phyloP scores from a whole-genome alignment of 2,113 vertebrate species.

The Poeciliopsis retropinna region DNA sequence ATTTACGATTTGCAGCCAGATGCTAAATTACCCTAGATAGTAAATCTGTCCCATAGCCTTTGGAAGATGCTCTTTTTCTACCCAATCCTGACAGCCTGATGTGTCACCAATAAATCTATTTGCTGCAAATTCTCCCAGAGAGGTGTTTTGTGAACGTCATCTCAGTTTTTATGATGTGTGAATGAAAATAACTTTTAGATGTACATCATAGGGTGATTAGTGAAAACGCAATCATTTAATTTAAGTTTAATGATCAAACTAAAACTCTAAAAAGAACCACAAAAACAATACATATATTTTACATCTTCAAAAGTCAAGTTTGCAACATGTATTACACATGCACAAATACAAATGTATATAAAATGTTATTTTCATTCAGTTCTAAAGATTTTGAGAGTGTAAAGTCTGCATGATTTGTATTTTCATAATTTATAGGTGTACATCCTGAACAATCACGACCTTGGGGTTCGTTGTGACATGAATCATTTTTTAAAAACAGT shows the following conservation, averaged over 20 bases:
- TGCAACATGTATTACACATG: conserved; percentile 29
- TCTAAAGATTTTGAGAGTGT: conserved; percentile 10
- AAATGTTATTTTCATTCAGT: conserved; percentile 24
- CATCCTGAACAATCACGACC: conserved; percentile 51
- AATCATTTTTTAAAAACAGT: conserved; percentile 56
- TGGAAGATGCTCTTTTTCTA: not conserved
- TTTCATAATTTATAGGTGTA: conserved; percentile 50
- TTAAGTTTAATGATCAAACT: not conserved
- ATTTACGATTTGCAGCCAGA: not conserved
- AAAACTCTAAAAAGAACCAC: not conserved
- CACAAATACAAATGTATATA: conserved; percentile 15
- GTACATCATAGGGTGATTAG: not conserved
- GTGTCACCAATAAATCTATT: not conserved
- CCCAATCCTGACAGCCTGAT: not conserved
- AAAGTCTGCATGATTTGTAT: conserved; percentile 42
- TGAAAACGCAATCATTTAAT: not conserved
- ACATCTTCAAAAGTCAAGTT: not conserved
- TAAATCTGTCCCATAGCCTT: not conserved
- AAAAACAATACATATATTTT: not conserved
- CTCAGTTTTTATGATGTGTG: not conserved
- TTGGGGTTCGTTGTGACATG: conserved; percentile 48
- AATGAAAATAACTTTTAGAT: not conserved
- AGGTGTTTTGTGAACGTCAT: not conserved
- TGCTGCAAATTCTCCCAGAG: not conserved
- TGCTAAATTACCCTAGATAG: not conserved